Conservation (phyloP, 1,140 invertebrate genomes). For the Lamellibrachia luymesi region DNA sequence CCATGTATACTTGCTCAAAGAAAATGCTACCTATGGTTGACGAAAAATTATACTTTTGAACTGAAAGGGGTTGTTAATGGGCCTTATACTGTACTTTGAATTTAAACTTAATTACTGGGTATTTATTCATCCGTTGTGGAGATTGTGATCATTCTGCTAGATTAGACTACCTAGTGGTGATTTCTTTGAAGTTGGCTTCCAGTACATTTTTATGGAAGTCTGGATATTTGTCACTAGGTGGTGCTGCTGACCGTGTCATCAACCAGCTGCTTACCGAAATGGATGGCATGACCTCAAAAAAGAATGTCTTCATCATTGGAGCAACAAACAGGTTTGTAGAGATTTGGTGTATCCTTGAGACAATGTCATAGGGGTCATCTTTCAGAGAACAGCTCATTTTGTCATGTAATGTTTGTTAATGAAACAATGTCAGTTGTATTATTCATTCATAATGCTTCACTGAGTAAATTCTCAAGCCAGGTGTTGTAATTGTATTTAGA, state of each 20-base stretch:
- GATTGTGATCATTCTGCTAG: slow-evolving; percentile 1
- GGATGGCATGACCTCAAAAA: slow-evolving; percentile 99
- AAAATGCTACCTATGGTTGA: too few relatives aligned
- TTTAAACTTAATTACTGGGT: neutral
- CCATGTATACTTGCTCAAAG: too few relatives aligned
- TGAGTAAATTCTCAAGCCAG: neutral
- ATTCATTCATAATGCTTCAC: neutral
- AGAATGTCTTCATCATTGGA: slow-evolving; percentile 99
- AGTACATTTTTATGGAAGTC: neutral
- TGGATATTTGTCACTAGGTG: slow-evolving; percentile 55
- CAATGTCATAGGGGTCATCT: neutral
- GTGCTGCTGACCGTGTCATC: slow-evolving; percentile 97
- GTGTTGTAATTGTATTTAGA: neutral
- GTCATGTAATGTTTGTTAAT: neutral
- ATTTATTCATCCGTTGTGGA: slow-evolving; percentile 9
- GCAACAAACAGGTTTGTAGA: slow-evolving; percentile 72
- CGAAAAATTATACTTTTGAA: too few relatives aligned
- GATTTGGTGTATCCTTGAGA: neutral
- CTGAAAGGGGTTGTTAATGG: neutral
- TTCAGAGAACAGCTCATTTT: neutral
- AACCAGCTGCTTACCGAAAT: slow-evolving; percentile 99
- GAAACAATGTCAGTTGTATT: neutral
- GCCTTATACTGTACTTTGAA: neutral
- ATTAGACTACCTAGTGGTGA: neutral
- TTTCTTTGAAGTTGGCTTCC: neutral